A percentile compares a stretch with the other conserved stretches of the same genome.
Evolutionary conservation across 2,113 vertebrate genomes (phyloP).

Genomic region (Serilophus lunatus): DNA sequence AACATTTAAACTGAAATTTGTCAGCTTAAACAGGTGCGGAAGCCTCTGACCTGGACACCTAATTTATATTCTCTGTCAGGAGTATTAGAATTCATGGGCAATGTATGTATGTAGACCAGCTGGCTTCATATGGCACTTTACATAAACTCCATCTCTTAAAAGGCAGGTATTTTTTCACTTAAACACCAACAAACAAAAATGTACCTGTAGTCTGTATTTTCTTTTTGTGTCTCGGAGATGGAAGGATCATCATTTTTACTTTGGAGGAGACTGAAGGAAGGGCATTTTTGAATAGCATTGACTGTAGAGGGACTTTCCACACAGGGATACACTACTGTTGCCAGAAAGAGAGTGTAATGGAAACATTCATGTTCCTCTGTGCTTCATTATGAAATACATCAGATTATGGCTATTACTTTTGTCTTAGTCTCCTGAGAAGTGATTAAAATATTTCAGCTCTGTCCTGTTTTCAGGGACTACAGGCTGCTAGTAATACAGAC

Average conservation of each 20-base stretch:
- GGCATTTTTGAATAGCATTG: not conserved
- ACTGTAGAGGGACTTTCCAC: not conserved
- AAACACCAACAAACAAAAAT: not conserved
- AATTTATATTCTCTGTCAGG: not conserved
- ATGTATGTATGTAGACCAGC: not conserved
- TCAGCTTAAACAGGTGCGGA: not conserved
- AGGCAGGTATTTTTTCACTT: not conserved
- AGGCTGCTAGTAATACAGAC: not conserved
- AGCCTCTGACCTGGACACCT: conserved; percentile 15
- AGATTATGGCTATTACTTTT: not conserved
- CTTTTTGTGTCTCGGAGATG: not conserved
- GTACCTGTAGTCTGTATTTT: not conserved
- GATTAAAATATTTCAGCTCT: not conserved
- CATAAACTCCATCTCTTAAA: not conserved
- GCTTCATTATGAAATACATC: not conserved
- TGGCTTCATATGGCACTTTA: not conserved
- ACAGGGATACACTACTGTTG: not conserved
- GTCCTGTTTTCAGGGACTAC: not conserved
- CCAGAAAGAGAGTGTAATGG: not conserved
- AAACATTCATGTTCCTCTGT: not conserved
- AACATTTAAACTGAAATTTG: not conserved
- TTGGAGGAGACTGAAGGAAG: not conserved
- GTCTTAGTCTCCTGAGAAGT: not conserved
- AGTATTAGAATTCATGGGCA: not conserved
- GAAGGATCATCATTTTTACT: not conserved